These are phyloP conservation scores for Artibeus lituratus DNA, from an alignment of 2,797 vertebrate species.

Conservation along the genomic window DNA sequence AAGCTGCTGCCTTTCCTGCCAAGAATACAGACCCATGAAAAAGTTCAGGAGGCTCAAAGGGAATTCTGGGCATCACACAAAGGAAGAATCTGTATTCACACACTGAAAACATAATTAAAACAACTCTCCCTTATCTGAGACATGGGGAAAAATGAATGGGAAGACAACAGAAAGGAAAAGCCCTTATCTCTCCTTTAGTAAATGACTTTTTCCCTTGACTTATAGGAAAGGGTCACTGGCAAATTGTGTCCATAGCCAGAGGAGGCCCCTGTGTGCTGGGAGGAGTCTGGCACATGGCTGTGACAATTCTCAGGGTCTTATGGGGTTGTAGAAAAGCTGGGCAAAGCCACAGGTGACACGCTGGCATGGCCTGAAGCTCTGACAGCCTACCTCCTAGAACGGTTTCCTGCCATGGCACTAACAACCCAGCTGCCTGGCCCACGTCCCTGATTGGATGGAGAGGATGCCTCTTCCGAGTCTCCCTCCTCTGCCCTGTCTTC, in stretches of 20 bases:
- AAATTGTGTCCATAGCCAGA: not conserved
- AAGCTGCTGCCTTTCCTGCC: slow-evolving; percentile 7
- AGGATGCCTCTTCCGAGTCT: not conserved
- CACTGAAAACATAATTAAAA: slow-evolving; percentile 59
- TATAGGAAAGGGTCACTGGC: not conserved
- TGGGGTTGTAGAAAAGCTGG: not conserved
- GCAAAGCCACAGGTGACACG: rapidly evolving
- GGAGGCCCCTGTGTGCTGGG: not conserved
- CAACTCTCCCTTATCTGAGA: slow-evolving; percentile 52
- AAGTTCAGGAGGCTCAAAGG: not conserved
- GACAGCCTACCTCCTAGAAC: too few relatives aligned
- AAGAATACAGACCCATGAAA: not conserved
- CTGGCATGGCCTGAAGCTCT: not conserved
- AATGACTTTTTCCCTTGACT: not conserved
- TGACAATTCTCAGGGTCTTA: not conserved
- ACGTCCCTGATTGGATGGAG: not conserved
- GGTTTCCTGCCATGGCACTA: not conserved
- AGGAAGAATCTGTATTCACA: not conserved
- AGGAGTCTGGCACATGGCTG: rapidly evolving
- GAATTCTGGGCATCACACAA: not conserved
- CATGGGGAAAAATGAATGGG: slow-evolving; percentile 35
- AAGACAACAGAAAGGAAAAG: not conserved
- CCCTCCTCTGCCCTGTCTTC: not conserved
- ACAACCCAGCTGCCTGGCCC: not conserved
- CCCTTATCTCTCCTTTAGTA: slow-evolving; percentile 30